These are phyloP conservation scores for Catocala fraxini DNA, from an alignment of 2,888 invertebrate genomes.

Conservation along the genomic window DNA sequence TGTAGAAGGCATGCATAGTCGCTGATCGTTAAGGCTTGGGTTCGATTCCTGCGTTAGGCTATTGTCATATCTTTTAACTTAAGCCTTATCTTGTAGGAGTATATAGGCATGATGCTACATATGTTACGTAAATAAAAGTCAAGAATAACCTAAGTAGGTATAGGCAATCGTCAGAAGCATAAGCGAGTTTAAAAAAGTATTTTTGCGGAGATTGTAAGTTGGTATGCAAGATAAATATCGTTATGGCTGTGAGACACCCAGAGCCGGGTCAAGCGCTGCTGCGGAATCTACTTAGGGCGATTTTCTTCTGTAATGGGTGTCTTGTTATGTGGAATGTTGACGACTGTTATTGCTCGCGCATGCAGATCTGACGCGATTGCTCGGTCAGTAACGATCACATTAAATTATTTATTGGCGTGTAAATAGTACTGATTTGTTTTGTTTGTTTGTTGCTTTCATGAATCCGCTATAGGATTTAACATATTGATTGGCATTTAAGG, in stretches of 20 bases:
- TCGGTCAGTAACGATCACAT: constrained; percentile 57
- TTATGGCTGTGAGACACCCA: constrained; percentile 26
- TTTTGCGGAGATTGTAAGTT: constrained; percentile 20
- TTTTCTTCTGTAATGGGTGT: constrained; percentile 52
- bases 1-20: no score
- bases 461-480: constrained; percentile 17
- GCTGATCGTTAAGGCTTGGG: no score
- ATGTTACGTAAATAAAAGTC: no score
- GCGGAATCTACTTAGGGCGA: constrained; percentile 51
- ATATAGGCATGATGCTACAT: no score
- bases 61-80: no score
- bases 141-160: no score
- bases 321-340: constrained; percentile 59
- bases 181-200: background rate
- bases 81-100: no score
- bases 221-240: constrained; percentile 39
- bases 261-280: constrained; percentile 49
- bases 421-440: constrained; percentile 46
- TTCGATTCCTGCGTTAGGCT: no score
- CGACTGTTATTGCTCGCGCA: constrained; percentile 57
- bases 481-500: constrained; percentile 20
- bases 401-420: constrained; percentile 59
- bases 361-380: constrained; percentile 60
- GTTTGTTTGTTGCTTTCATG: constrained; percentile 34
- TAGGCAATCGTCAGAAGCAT: no score